These are phyloP conservation scores for Neoarius graeffei DNA, from an alignment of 2,113 vertebrate genomes.

Conservation along the genomic window DNA sequence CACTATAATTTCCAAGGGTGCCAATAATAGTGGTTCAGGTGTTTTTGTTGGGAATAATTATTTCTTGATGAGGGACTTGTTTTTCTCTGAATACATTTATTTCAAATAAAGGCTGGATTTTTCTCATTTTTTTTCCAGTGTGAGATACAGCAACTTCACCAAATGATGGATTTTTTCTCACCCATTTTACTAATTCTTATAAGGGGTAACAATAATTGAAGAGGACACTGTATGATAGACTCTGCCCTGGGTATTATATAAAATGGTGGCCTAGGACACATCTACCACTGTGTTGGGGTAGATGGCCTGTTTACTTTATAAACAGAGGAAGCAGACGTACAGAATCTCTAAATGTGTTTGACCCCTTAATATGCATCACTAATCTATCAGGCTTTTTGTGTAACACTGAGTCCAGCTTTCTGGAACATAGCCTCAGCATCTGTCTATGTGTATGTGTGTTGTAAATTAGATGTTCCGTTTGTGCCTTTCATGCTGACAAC, in stretches of 20 bases:
- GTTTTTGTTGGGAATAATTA: too few relatives aligned
- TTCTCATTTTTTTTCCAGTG: too few relatives aligned
- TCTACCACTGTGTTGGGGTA: constrained; percentile 56
- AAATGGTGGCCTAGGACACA: constrained; percentile 49
- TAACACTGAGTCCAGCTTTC: constrained; percentile 42
- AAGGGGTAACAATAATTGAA: too few relatives aligned
- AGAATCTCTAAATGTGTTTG: constrained; percentile 64
- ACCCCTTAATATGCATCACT: constrained; percentile 50
- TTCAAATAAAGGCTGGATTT: too few relatives aligned
- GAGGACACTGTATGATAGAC: constrained; percentile 38
- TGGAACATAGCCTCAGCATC: constrained; percentile 37
- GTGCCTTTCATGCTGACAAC: constrained; percentile 64
- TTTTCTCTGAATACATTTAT: too few relatives aligned
- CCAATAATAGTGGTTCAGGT: too few relatives aligned
- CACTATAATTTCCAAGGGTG: too few relatives aligned
- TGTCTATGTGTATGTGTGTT: constrained; percentile 57
- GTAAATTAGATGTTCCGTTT: neutral
- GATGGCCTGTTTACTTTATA: constrained; percentile 68
- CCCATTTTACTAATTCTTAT: too few relatives aligned
- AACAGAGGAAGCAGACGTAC: constrained; percentile 66
- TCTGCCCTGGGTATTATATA: constrained; percentile 29
- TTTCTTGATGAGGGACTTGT: too few relatives aligned
- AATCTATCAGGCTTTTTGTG: constrained; percentile 58
- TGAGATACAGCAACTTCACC: too few relatives aligned
- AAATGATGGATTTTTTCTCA: too few relatives aligned